Conservation (phyloP, 1,140 invertebrate species). For the Rhyacophila brunnea region DNA sequence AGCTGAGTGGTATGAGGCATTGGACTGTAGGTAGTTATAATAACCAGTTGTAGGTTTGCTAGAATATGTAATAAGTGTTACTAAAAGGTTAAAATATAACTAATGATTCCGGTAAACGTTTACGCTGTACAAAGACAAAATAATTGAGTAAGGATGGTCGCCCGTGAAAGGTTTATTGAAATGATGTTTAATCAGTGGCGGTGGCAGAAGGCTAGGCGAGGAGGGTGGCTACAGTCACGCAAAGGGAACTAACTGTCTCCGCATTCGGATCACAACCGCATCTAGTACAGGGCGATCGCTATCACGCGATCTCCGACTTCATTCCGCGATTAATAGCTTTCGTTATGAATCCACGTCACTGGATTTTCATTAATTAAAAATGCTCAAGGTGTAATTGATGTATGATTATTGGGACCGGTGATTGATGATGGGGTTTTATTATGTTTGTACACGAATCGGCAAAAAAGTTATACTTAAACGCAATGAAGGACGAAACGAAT, state of each 20-base stretch:
- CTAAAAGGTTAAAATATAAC: no score
- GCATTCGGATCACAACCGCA: no score
- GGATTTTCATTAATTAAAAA: not conserved
- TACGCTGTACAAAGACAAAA: not conserved
- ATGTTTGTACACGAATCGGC: not conserved
- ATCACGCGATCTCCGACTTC: slow-evolving; percentile 9
- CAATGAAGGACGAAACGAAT: no score
- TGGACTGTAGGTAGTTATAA: no score
- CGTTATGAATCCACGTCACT: not conserved
- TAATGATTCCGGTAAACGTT: no score
- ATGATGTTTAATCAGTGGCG: slow-evolving; percentile 16
- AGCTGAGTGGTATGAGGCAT: no score
- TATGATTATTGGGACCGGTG: no score
- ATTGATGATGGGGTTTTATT: no score
- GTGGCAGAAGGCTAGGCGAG: not conserved
- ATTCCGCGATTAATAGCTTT: not conserved
- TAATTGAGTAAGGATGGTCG: slow-evolving; percentile 11
- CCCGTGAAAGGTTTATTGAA: slow-evolving; percentile 33
- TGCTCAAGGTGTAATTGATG: no score
- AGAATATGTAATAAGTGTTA: no score
- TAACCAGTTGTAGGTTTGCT: no score
- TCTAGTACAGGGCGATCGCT: not conserved
- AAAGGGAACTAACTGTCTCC: not conserved
- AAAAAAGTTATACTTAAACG: not conserved
- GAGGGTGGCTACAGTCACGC: slow-evolving; percentile 17